A percentile compares a stretch with the other conserved stretches of the same genome.
Conservation (phyloP, 2,888 invertebrate species). For the Micoletzkya japonica region DNA sequence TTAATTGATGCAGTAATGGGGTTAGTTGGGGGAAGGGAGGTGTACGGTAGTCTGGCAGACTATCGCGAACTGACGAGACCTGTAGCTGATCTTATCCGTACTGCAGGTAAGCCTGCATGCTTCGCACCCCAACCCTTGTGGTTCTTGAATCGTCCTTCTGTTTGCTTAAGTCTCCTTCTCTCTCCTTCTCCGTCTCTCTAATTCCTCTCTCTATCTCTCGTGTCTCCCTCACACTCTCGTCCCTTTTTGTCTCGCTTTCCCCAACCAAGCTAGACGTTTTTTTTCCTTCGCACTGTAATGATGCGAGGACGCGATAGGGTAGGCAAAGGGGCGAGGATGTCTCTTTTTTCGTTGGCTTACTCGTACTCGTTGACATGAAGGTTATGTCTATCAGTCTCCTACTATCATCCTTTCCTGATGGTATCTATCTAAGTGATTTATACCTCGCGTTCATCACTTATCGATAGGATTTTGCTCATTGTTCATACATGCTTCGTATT, state of each 20-base stretch:
- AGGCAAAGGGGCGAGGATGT: no score
- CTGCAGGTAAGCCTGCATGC: not conserved
- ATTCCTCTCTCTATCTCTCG: not conserved
- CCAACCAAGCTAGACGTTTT: not conserved
- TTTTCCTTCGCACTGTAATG: not conserved
- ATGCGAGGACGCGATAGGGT: not conserved
- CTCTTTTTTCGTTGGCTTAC: no score
- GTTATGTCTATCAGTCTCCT: not conserved
- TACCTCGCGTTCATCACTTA: no score
- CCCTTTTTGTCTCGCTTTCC: constrained; percentile 22
- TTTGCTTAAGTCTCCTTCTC: constrained; percentile 5
- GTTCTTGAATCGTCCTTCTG: not conserved
- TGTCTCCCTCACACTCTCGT: not conserved
- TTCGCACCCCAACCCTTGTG: not conserved
- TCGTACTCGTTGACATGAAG: no score
- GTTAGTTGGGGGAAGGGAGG: no score
- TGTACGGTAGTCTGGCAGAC: no score
- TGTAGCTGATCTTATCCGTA: not conserved
- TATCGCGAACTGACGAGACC: no score
- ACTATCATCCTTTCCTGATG: not conserved
- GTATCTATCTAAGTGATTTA: no score
- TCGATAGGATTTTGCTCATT: no score
- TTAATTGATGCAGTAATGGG: no score
- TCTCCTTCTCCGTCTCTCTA: not conserved
- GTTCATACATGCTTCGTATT: no score